Percentiles rank a stretch among this genome's conserved stretches.
These are phyloP conservation scores for Miltochrista miniata DNA, from an alignment of 2,888 invertebrate species.

Conservation along the genomic window DNA sequence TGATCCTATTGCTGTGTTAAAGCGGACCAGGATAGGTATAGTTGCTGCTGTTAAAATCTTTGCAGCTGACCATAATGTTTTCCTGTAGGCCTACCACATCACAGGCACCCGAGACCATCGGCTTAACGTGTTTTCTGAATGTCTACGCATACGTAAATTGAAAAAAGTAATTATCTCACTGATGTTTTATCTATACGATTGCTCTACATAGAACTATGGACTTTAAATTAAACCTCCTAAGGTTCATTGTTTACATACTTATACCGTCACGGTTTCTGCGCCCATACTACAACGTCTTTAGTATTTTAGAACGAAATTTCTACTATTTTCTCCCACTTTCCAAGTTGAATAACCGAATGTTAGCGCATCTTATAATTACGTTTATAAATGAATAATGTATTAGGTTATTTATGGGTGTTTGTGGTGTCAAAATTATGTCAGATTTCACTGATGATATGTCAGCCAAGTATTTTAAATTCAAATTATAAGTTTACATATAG, in stretches of 20 bases:
- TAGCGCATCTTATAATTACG: slow-evolving; percentile 62
- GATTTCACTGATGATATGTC: slow-evolving; percentile 23
- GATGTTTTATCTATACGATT: slow-evolving; percentile 11
- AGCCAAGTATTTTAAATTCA: slow-evolving; percentile 6
- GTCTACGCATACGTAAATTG: slow-evolving; percentile 3
- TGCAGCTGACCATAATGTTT: too few relatives aligned
- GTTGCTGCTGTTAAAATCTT: too few relatives aligned
- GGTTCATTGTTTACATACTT: slow-evolving; percentile 25
- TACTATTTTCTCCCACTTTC: slow-evolving; percentile 78
- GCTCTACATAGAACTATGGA: slow-evolving; percentile 22
- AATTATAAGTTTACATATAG: not conserved
- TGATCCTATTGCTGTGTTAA: too few relatives aligned
- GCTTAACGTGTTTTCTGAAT: too few relatives aligned
- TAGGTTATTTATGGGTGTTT: slow-evolving; percentile 21
- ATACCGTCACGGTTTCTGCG: slow-evolving; percentile 51
- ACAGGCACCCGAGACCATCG: too few relatives aligned
- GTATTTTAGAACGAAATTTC: slow-evolving; percentile 64
- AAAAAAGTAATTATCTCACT: slow-evolving; percentile 19
- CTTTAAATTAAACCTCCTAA: slow-evolving; percentile 17
- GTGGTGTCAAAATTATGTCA: slow-evolving; percentile 29
- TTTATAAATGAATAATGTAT: slow-evolving; percentile 39
- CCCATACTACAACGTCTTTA: slow-evolving; percentile 58
- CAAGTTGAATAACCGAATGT: slow-evolving; percentile 75
- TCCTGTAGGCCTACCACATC: too few relatives aligned
- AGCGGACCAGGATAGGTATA: too few relatives aligned